Conservation (phyloP, 2,797 vertebrate genomes). For the Apogon talboti region DNA sequence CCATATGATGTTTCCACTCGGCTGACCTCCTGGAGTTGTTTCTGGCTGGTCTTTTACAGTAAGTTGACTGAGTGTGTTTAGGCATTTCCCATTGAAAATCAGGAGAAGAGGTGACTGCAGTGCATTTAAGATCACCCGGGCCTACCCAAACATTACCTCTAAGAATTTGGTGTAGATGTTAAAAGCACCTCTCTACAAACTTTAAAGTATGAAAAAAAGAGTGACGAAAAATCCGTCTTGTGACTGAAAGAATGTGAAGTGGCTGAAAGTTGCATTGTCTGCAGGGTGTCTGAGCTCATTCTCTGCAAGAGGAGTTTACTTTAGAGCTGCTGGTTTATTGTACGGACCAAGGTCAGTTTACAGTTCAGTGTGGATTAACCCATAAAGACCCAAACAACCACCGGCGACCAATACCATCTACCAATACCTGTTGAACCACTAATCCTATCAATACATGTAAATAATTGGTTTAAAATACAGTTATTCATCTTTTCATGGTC, state of each 20-base stretch:
- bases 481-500: too few relatives aligned
- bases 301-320: slow-evolving; percentile 10
- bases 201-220: too few relatives aligned
- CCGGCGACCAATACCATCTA: too few relatives aligned
- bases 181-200: background rate
- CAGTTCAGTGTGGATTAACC: background rate
- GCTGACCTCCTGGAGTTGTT: slow-evolving; percentile 21
- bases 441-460: too few relatives aligned
- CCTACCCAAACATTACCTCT: slow-evolving; percentile 50
- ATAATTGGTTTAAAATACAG: too few relatives aligned
- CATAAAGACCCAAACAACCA: too few relatives aligned
- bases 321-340: slow-evolving; percentile 1
- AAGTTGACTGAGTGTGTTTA: slow-evolving; percentile 58
- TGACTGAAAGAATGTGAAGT: background rate
- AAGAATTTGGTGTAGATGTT: slow-evolving; percentile 42
- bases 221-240: slow-evolving; percentile 8
- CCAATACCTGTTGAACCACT: too few relatives aligned
- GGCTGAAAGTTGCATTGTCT: background rate
- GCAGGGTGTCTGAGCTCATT: background rate
- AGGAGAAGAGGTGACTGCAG: slow-evolving; percentile 39
- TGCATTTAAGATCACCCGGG: slow-evolving; percentile 57
- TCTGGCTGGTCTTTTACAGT: slow-evolving; percentile 47
- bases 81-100: slow-evolving; percentile 42
- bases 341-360: slow-evolving; percentile 5
- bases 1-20: slow-evolving; percentile 19